These are phyloP conservation scores for Moxostoma hubbsi DNA, from an alignment of 2,797 vertebrate species.

Conservation along the genomic window DNA sequence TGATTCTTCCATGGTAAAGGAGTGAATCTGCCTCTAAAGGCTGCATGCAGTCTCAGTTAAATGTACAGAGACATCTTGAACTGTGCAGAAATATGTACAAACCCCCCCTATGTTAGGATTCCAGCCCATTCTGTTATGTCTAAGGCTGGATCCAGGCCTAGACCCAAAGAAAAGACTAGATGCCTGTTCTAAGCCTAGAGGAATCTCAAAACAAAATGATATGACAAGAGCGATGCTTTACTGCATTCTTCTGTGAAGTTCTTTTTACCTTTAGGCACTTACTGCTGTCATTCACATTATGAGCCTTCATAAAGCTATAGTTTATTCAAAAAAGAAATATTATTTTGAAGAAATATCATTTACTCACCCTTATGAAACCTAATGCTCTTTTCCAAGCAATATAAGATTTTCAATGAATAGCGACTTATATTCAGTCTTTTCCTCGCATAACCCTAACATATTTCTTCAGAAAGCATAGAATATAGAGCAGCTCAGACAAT, in stretches of 20 bases:
- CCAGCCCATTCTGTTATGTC: conserved; percentile 8
- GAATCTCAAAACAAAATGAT: conserved; percentile 32
- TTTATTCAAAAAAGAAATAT: too few relatives aligned
- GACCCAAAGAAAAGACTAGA: conserved; percentile 36
- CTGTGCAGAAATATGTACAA: conserved; percentile 18
- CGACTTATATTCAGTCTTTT: too few relatives aligned
- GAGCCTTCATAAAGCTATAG: neutral
- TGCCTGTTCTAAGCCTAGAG: conserved; percentile 32
- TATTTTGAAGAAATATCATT: too few relatives aligned
- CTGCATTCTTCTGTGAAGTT: conserved; percentile 13
- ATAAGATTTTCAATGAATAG: too few relatives aligned
- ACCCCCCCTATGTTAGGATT: neutral
- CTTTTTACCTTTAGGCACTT: neutral
- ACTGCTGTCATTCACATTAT: neutral
- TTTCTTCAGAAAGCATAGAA: too few relatives aligned
- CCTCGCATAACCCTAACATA: too few relatives aligned
- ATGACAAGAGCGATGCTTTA: neutral
- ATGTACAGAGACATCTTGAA: neutral
- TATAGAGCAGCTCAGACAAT: too few relatives aligned
- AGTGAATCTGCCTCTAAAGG: neutral
- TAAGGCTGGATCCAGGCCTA: conserved; percentile 24
- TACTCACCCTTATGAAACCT: too few relatives aligned
- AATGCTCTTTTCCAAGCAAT: too few relatives aligned
- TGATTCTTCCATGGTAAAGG: neutral
- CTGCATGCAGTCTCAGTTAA: neutral